These are phyloP conservation scores for Notocelia uddmanniana DNA, from an alignment of 2,888 invertebrate species.

Conservation along the genomic window DNA sequence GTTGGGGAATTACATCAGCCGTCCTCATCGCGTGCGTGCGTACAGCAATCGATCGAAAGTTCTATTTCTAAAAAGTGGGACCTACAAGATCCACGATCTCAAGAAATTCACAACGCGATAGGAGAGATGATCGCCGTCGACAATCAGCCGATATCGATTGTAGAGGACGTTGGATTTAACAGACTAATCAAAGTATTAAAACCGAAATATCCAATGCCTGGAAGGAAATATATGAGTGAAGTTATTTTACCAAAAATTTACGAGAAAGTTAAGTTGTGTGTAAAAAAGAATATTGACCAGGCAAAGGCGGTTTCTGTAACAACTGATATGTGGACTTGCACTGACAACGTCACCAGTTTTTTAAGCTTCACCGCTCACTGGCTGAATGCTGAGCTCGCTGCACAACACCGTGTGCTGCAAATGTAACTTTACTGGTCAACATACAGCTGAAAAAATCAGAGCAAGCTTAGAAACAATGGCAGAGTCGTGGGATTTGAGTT, in stretches of 20 bases:
- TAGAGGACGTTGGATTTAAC: constrained; percentile 33
- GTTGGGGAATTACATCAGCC: constrained; percentile 15
- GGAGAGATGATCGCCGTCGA: constrained; percentile 41
- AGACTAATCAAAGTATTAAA: constrained; percentile 28
- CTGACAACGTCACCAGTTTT: constrained; percentile 4
- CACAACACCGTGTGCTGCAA: constrained; percentile 16
- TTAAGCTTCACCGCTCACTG: constrained; percentile 15
- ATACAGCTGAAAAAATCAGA: too few species aligned
- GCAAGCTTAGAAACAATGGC: too few species aligned
- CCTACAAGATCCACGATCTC: constrained; percentile 28
- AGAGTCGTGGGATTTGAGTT: too few species aligned
- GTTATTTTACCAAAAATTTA: constrained; percentile 28
- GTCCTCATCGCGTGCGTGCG: constrained; percentile 4
- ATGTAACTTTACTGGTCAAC: too few species aligned
- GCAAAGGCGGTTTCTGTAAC: constrained; percentile 15
- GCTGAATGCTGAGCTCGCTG: constrained; percentile 8
- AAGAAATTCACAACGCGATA: constrained; percentile 29
- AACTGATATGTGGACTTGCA: constrained; percentile 11
- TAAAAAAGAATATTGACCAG: neutral
- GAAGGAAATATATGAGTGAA: constrained; percentile 27
- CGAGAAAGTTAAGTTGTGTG: constrained; percentile 24
- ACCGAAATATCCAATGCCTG: constrained; percentile 39
- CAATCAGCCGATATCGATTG: constrained; percentile 37
- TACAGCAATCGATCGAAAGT: constrained; percentile 21
- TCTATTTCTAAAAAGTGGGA: constrained; percentile 19